Percentiles rank a stretch among this genome's conserved stretches.
Evolutionary conservation across 2,888 invertebrate species (phyloP).

Genomic region (Pseudococcus jackbeardsleyi): DNA sequence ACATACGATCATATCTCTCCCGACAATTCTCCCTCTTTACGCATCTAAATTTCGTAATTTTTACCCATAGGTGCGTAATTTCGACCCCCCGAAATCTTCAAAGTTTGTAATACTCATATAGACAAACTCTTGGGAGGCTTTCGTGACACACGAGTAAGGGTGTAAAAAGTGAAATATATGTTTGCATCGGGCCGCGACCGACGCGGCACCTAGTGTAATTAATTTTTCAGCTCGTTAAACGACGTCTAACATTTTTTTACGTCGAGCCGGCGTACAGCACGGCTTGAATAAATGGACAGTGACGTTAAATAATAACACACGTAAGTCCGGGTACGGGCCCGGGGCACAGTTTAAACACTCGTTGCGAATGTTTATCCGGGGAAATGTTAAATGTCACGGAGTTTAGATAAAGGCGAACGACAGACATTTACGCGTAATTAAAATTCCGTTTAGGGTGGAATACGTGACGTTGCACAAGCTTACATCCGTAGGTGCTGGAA

Average conservation of each 20-base stretch:
- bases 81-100: not conserved
- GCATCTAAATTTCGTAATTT: too few relatives aligned
- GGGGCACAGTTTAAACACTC: conserved; percentile 32
- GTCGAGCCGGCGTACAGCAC: not conserved
- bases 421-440: conserved; percentile 54
- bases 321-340: not conserved
- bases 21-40: too few relatives aligned
- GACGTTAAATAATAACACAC: conserved; percentile 36
- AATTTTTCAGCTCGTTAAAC: conserved; percentile 41
- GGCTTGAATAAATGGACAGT: conserved; percentile 7
- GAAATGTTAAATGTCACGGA: conserved; percentile 20
- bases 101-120: not conserved
- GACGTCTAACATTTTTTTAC: conserved; percentile 23
- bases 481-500: not conserved
- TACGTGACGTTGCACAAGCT: not conserved
- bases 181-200: not conserved
- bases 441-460: conserved; percentile 44
- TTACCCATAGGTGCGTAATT: not conserved
- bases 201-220: conserved; percentile 13
- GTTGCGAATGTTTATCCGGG: conserved; percentile 31
- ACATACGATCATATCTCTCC: too few relatives aligned
- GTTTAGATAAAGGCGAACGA: conserved; percentile 32
- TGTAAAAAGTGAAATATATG: conserved; percentile 10
- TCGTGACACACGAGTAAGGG: not conserved
- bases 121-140: not conserved